These are phyloP conservation scores for Tamandua tetradactyla DNA, from an alignment of 2,797 vertebrate genomes.

Conservation along the genomic window DNA sequence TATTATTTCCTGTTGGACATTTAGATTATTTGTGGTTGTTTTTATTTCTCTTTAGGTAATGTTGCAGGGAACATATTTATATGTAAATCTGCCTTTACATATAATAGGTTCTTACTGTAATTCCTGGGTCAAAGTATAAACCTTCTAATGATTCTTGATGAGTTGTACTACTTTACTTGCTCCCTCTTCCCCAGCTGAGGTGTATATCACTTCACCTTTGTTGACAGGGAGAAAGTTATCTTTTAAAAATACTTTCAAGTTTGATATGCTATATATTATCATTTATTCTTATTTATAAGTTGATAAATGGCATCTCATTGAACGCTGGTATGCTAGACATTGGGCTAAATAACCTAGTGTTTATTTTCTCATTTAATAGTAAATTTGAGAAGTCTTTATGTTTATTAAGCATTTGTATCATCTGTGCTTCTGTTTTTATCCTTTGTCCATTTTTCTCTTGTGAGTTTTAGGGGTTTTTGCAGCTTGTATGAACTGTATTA, in stretches of 20 bases:
- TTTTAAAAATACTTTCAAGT: neutral
- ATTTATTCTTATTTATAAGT: neutral
- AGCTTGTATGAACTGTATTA: neutral
- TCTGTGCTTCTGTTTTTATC: neutral
- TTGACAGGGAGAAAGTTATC: neutral
- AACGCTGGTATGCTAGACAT: neutral
- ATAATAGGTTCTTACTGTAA: neutral
- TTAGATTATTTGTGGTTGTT: neutral
- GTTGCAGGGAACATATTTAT: neutral
- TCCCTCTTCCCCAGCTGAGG: neutral
- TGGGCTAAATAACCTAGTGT: neutral
- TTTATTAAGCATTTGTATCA: neutral
- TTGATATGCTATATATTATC: neutral
- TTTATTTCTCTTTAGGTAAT: constrained; percentile 21
- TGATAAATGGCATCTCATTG: neutral
- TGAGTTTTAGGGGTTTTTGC: neutral
- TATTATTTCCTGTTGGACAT: neutral
- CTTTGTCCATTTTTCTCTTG: neutral
- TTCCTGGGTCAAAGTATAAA: neutral
- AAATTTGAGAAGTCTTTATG: neutral
- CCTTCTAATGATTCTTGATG: neutral
- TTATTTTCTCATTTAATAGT: constrained; percentile 19
- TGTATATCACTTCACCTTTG: neutral
- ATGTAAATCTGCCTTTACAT: neutral
- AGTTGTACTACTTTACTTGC: neutral